A percentile compares a stretch with the other conserved stretches of the same genome.
These are phyloP conservation scores for Novumbra hubbsi DNA, from an alignment of 2,797 vertebrate genomes.

Conservation along the genomic window DNA sequence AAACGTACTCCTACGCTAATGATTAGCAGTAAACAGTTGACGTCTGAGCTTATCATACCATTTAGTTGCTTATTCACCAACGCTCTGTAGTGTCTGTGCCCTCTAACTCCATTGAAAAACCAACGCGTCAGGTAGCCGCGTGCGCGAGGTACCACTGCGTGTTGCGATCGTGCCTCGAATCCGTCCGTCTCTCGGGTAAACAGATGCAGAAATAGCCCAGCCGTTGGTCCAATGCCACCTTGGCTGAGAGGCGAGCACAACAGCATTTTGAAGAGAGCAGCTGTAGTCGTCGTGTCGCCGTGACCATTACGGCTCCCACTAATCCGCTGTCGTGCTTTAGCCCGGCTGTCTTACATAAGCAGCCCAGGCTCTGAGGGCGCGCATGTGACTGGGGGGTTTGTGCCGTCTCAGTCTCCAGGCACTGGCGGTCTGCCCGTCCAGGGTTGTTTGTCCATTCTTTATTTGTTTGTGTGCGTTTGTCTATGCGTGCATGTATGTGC, in stretches of 20 bases:
- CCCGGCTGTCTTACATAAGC: conserved; percentile 35
- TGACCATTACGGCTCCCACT: conserved; percentile 10
- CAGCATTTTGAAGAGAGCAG: conserved; percentile 41
- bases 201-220: conserved; percentile 54
- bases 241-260: conserved; percentile 20
- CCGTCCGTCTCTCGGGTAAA: conserved; percentile 44
- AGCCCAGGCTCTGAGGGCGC: conserved; percentile 5
- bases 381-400: conserved; percentile 3
- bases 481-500: too few relatives aligned
- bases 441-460: too few relatives aligned
- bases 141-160: background rate
- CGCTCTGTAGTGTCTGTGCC: background rate
- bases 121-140: background rate
- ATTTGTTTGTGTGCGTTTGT: background rate
- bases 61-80: conserved; percentile 5
- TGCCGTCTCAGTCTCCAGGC: conserved; percentile 15
- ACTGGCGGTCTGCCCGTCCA: background rate
- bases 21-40: conserved; percentile 4
- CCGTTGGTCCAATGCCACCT: conserved; percentile 53
- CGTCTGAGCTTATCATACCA: background rate
- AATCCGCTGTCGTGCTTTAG: conserved; percentile 12
- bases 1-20: conserved; percentile 31
- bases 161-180: background rate
- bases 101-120: background rate
- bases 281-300: conserved; percentile 57